phyloP scores from a whole-genome alignment of 2,113 vertebrate genomes.

The Phaethornis superciliosus region DNA sequence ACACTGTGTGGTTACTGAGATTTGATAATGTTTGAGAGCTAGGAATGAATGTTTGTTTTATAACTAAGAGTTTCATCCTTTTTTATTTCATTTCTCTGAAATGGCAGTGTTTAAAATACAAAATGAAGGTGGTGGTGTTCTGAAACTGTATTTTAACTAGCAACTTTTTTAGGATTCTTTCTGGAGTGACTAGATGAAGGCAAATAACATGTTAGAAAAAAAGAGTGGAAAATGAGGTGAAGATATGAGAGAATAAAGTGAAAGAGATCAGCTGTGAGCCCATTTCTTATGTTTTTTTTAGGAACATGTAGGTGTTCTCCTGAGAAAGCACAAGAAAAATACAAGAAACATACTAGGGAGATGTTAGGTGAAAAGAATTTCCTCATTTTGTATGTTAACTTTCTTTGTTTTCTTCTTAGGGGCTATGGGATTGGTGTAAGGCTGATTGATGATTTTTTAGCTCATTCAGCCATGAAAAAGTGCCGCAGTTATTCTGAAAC shows the following conservation, averaged over 20 bases:
- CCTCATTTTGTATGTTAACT: background rate
- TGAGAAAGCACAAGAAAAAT: background rate
- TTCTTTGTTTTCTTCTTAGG: constrained; percentile 62
- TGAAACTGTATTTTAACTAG: background rate
- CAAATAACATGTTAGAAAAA: background rate
- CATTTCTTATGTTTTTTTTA: background rate
- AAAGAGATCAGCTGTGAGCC: background rate
- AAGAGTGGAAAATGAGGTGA: background rate
- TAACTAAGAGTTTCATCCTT: background rate
- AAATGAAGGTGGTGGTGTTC: background rate
- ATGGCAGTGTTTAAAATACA: background rate
- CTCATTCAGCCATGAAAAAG: constrained; percentile 76
- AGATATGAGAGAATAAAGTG: background rate
- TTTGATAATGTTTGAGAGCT: background rate
- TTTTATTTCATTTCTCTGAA: background rate
- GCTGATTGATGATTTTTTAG: constrained; percentile 83
- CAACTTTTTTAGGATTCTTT: background rate
- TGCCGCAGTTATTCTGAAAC: constrained; percentile 83
- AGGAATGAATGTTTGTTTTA: background rate
- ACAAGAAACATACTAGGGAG: background rate
- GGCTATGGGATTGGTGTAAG: constrained; percentile 77
- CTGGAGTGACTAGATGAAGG: background rate
- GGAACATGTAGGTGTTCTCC: background rate
- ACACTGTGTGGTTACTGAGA: background rate
- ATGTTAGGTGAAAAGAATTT: background rate